phyloP scores from a whole-genome alignment of 2,113 vertebrate species.

The Monarcha castaneiventris region DNA sequence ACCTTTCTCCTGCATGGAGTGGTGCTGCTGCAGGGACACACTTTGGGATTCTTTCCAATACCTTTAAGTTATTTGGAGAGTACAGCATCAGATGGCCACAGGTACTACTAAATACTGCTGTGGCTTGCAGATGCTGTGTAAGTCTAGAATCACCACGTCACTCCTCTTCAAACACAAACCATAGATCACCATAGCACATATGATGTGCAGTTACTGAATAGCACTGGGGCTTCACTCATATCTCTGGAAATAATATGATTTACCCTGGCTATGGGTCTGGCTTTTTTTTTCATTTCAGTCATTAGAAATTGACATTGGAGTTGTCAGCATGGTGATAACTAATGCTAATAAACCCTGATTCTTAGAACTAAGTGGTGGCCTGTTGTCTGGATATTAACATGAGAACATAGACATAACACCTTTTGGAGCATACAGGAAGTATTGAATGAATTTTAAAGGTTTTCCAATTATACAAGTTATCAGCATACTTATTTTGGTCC shows the following conservation, averaged over 20 bases:
- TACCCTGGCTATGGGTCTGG: background rate
- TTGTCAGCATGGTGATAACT: background rate
- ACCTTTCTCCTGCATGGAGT: background rate
- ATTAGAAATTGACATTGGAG: background rate
- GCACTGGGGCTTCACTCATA: background rate
- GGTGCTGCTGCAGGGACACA: background rate
- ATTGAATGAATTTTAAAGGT: background rate
- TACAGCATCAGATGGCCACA: background rate
- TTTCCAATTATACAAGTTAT: background rate
- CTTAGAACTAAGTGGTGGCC: background rate
- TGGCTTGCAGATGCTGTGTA: background rate
- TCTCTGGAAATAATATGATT: background rate
- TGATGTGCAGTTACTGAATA: background rate
- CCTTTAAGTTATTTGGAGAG: background rate
- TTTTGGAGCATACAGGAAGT: background rate
- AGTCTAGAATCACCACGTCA: accelerated
- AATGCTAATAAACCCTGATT: background rate
- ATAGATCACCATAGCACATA: accelerated
- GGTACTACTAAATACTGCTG: background rate
- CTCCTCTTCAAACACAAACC: background rate
- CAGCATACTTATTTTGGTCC: background rate
- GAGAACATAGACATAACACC: background rate
- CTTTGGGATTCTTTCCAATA: background rate
- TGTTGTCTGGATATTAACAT: background rate
- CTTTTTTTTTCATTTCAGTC: background rate